Percentiles rank a stretch among this genome's conserved stretches.
Conservation (phyloP, 1,140 invertebrate genomes). For the Cotesia vestalis region DNA sequence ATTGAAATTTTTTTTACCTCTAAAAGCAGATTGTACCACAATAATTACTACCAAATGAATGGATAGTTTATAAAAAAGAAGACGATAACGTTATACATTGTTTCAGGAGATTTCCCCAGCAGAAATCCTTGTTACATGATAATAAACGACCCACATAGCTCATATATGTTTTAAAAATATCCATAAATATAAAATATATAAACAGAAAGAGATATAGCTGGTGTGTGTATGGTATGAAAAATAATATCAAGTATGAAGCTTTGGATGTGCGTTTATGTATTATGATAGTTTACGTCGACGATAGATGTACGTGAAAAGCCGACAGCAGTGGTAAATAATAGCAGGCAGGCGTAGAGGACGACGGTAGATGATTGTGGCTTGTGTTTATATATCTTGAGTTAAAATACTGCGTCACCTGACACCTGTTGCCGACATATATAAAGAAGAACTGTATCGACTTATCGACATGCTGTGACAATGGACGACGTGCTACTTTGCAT, state of each 20-base stretch:
- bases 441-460: conserved; percentile 37
- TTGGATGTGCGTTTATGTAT: conserved; percentile 18
- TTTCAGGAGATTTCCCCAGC: background rate
- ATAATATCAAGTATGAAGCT: background rate
- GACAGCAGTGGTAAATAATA: conserved; percentile 1
- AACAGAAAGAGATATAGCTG: background rate
- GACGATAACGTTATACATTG: background rate
- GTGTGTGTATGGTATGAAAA: background rate
- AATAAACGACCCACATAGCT: conserved; percentile 24
- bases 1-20: too few species aligned
- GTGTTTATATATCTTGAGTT: conserved; percentile 37
- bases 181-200: background rate
- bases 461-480: conserved; percentile 39
- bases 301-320: conserved; percentile 13
- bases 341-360: background rate
- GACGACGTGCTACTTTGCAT: conserved; percentile 34
- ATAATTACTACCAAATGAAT: background rate
- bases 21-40: background rate
- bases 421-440: conserved; percentile 38
- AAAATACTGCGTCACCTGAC: conserved; percentile 36
- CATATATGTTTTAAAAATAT: background rate
- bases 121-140: conserved; percentile 19
- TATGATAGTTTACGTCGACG: conserved; percentile 4
- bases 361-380: background rate
- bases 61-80: background rate